A percentile compares a stretch with the other conserved stretches of the same genome.
These are phyloP conservation scores for Cuculus canorus DNA, from an alignment of 2,797 vertebrate genomes.

Conservation along the genomic window DNA sequence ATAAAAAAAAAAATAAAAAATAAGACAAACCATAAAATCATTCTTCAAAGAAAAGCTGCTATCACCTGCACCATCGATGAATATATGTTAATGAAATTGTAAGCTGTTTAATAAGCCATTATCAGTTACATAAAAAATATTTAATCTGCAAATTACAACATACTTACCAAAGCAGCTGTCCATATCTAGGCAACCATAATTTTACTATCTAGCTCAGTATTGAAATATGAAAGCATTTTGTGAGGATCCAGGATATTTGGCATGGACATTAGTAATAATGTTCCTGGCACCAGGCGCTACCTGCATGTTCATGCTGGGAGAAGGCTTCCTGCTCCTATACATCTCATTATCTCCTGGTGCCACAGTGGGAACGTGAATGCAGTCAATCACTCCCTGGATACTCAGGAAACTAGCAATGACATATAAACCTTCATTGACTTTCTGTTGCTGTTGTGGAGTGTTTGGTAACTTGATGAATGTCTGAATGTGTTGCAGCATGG, in stretches of 20 bases:
- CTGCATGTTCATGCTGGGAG: slow-evolving; percentile 32
- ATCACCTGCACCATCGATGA: slow-evolving; percentile 39
- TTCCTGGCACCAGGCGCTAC: slow-evolving; percentile 32
- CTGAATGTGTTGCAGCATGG: slow-evolving; percentile 30
- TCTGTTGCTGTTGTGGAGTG: slow-evolving; percentile 56
- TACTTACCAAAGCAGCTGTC: slow-evolving; percentile 44
- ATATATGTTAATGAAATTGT: slow-evolving; percentile 61
- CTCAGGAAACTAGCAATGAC: slow-evolving; percentile 50
- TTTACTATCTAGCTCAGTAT: background rate
- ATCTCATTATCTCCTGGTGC: slow-evolving; percentile 71
- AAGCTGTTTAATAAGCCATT: slow-evolving; percentile 41
- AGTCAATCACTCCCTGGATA: slow-evolving; percentile 61
- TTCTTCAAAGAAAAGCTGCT: slow-evolving; percentile 4
- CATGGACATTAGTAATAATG: slow-evolving; percentile 37
- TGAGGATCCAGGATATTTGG: slow-evolving; percentile 50
- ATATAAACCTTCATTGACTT: slow-evolving; percentile 63
- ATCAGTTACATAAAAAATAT: slow-evolving; percentile 58
- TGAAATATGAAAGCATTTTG: slow-evolving; percentile 50
- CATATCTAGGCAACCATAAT: slow-evolving; percentile 46
- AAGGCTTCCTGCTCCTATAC: slow-evolving; percentile 60
- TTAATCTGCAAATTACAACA: slow-evolving; percentile 38
- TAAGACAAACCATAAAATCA: background rate
- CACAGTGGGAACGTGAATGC: slow-evolving; percentile 48
- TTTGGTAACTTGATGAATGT: slow-evolving; percentile 62
- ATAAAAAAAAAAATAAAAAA: background rate